Evolutionary conservation across 2,113 vertebrate species (phyloP), one percentile per base, ranked within the genome.

Genomic region (Corythoichthys haematopterus): DNA sequence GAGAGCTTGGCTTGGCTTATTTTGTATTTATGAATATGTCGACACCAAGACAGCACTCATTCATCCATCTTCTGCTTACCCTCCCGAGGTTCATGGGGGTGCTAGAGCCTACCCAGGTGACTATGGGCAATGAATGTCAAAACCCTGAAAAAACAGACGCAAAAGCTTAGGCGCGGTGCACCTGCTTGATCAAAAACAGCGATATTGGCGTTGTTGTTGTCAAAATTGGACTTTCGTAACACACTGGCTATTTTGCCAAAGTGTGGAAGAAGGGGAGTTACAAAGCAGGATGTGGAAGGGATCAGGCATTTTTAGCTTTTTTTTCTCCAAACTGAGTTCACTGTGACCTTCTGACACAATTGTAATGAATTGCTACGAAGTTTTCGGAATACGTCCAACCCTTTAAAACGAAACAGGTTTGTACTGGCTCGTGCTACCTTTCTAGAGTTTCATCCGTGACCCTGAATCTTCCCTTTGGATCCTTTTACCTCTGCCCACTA

Each of bases 391-490:
- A 15, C 60, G 46, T 1, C 68, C 52, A 55, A 55, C 10, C 12
- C 4, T 12, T 33, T 43, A 43, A 55, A 33, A 12, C 52, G 12
- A 55, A 55, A 35, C 52, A 13, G 63, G 80, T 83, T 83, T 84
- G 68, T 77, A 67, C 68, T 78, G 77, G 79, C 82, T 76, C 59
- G 20, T 64, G 47, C 73, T 57, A 56, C 64, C 47, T 78, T 67
- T 73, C 72, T 48, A 77, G 70, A 33, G 33, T 72, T 80, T 83
- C 67, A 72, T 75, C 66, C 69, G 73, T 64, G 74, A 87, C 77
- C 63, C 56, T 55, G 80, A 74, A 46, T 53, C 52, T 76, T 55
- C 64, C 47, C 65, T 78, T 61, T 72, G 38, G 66, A 69, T 79
- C 69, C 16, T 57, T 3, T 63, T 77, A 20, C 74, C 61, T 77